Evolutionary conservation across 2,888 invertebrate species (phyloP), one percentile per base, ranked within the genome.

Genomic region (Sylvicola fuscatus): DNA sequence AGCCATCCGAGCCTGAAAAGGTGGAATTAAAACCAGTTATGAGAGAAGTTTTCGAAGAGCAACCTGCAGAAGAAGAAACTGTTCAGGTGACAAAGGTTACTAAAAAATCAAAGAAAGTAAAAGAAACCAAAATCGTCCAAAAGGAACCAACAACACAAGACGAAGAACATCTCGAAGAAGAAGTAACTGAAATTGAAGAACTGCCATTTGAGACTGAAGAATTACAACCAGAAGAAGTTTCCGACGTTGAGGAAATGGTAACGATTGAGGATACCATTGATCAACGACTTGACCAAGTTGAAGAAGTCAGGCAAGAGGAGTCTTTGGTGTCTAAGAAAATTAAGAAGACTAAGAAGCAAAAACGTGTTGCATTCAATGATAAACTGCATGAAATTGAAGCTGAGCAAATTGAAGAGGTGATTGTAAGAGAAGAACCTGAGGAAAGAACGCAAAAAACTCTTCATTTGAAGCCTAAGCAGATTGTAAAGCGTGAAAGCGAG

Each of bases 11-110:
- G 33, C 31, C 34, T 3, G 37, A 41, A 27, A 47, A 49, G 27
- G 48, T 57, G 6, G 38, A 45, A 3, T 42, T 54, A 1, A 56
- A 57, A 39, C 56, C 56, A 2, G 40, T 53, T 12, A 47, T 49
- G 1, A 61, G 61, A 44, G 62, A 66, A 38, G 44, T 51, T 1
- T 38, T 10, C 5, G 14, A 32, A 13, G 32, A 32, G 4, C 14
- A 14, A 14, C 45, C 33, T 32, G 34, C 34, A 3, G 39, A 41
- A 29, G 37, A 42, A 35, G 11, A 34, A 14, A 32, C 34, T 29
- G 38, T 43, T 4, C 21, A 21, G 21, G 21, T 21, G 4, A 21
- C 8, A 21, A 21, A 21, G 21, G 21, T 21, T 21, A 8, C 8
- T 8, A 21, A 21, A 21, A 21, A 21, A 21, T 21, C 21, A 21